Base-by-base conservation (phyloP, 37 sponge, comb jelly and placozoan genomes). In the Amphimedon queenslandica region DNA sequence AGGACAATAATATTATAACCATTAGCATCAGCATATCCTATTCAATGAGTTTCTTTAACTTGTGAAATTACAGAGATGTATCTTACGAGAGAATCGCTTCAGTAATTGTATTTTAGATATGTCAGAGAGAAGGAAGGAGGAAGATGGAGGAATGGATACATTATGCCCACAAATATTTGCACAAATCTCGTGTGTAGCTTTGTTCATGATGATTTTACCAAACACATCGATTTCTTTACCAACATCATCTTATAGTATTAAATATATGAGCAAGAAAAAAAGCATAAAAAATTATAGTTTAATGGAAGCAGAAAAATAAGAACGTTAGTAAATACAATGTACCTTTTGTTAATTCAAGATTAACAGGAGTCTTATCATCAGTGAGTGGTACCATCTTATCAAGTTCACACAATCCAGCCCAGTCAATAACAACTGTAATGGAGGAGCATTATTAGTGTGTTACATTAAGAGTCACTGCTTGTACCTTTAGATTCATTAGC, bases 111-210 rank as follows among this genome's bases (percentile, higher is more conserved):
- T 33, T 43, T 71, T 13, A 65, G 58, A 37, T 2, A 82, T 41
- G 64, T 88, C 83, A 32, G 88, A 88, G 53, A 88, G 28, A 16
- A 88, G 42, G 55, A 88, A 88, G 21, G 70, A 40, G 42, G 84
- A 77, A 25, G 33, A 28, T 18, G 30, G 36, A 18, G 88, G 88
- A 4, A 88, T 42, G 36, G 27, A 2, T 41, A 73, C 80, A 29
- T 34, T 29, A 6, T 31, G 4, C 25, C 60, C 70, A 29, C 56
- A 37, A 28, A 33, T 29, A 0, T 66, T 69, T n/a, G 81, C 25
- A 27, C 20, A 55, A 3, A 76, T 53, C 29, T 13, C 28, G 16
- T 60, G 10, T 10, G 55, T 56, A 42, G 28, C 25, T 40, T 30
- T 30, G 33, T 80, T 86, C 1, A n/a, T 27, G 11, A 86, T 42